These are phyloP conservation scores for Tridacna crocea DNA, from an alignment of 2,888 invertebrate genomes.

Conservation along the genomic window DNA sequence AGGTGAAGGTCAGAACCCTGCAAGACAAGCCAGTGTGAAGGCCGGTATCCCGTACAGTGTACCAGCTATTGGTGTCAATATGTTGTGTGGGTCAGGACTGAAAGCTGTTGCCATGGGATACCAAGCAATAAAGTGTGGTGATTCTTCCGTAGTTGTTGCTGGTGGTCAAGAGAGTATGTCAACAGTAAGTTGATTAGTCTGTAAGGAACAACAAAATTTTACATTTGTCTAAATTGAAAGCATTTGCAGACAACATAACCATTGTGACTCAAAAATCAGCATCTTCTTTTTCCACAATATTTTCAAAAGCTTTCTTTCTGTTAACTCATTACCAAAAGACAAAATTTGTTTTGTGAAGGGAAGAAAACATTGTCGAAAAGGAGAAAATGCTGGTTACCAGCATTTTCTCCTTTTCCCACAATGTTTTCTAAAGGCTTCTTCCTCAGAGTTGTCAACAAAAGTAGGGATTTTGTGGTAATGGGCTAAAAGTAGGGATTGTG, in stretches of 20 bases:
- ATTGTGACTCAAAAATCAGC: too few species aligned
- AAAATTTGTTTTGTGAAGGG: too few species aligned
- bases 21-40: constrained; percentile 90
- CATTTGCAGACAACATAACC: neutral
- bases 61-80: constrained; percentile 90
- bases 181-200: constrained; percentile 1
- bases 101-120: constrained; percentile 88
- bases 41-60: constrained; percentile 89
- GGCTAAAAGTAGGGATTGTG: neutral
- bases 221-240: too few species aligned
- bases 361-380: neutral
- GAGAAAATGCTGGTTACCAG: neutral
- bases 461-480: neutral
- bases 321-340: too few species aligned
- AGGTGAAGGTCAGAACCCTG: constrained; percentile 93
- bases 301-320: too few species aligned
- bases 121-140: constrained; percentile 89
- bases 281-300: too few species aligned
- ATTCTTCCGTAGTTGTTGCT: constrained; percentile 89
- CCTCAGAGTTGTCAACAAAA: neutral
- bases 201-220: neutral
- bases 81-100: constrained; percentile 93
- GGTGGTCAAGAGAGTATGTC: constrained; percentile 94
- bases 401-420: neutral
- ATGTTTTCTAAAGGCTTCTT: neutral